These are phyloP conservation scores for Stomatorhinus walkeri DNA, from an alignment of 2,797 vertebrate species.

Conservation along the genomic window DNA sequence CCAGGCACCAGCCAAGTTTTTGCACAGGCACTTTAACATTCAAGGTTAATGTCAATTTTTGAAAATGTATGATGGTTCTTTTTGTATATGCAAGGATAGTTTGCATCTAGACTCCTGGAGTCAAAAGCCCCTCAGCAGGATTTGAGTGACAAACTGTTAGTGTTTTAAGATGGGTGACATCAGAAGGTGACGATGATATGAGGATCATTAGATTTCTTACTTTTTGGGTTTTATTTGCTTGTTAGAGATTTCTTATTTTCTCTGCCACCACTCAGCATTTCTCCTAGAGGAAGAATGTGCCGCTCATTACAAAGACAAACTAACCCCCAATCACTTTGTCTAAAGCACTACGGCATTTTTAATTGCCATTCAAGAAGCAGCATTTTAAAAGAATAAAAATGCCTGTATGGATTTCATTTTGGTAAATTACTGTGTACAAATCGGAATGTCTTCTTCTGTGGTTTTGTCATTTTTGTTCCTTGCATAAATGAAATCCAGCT, in stretches of 20 bases:
- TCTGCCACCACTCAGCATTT: neutral
- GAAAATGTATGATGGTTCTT: neutral
- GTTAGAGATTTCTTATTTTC: neutral
- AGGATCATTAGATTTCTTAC: neutral
- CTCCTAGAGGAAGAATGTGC: neutral
- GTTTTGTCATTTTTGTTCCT: neutral
- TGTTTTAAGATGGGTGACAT: neutral
- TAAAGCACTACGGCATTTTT: conserved; percentile 37
- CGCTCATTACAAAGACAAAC: conserved; percentile 19
- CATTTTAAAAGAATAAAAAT: conserved; percentile 24
- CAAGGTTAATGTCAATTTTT: neutral
- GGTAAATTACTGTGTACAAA: neutral
- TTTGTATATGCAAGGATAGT: neutral
- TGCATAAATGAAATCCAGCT: neutral
- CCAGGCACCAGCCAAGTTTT: too few species aligned
- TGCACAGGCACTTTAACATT: neutral
- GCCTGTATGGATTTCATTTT: neutral
- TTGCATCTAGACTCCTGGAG: neutral
- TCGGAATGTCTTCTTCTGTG: neutral
- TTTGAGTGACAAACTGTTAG: neutral
- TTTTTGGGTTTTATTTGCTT: neutral
- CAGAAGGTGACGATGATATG: neutral
- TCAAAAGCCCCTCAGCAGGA: neutral
- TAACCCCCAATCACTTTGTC: conserved; percentile 35
- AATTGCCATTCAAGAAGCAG: conserved; percentile 52